Conservation (phyloP, 2,888 invertebrate genomes). For the Eristalis intricaria region DNA sequence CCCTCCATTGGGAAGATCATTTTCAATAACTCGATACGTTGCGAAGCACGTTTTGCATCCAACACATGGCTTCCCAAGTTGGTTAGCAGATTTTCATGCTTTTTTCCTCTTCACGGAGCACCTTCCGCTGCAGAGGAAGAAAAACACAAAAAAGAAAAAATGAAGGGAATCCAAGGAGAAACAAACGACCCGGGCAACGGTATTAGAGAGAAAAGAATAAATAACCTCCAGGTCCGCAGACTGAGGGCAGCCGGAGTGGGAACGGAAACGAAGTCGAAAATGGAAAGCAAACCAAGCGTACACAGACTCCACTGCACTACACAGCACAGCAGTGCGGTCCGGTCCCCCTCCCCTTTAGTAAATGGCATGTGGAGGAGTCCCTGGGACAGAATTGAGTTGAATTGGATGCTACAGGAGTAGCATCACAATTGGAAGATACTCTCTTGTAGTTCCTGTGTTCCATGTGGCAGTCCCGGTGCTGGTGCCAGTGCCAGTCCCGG, state of each 20-base stretch:
- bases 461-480: not conserved
- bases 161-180: slow-evolving; percentile 32
- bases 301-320: slow-evolving; percentile 7
- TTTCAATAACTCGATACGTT: slow-evolving; percentile 66
- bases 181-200: slow-evolving; percentile 63
- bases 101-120: slow-evolving; percentile 53
- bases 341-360: too few species aligned
- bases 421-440: slow-evolving; percentile 64
- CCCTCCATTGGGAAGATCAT: slow-evolving; percentile 31
- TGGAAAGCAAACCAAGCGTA: slow-evolving; percentile 61
- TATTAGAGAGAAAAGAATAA: slow-evolving; percentile 65
- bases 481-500: not conserved
- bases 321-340: slow-evolving; percentile 29
- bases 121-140: slow-evolving; percentile 32
- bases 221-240: slow-evolving; percentile 48
- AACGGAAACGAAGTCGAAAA: slow-evolving; percentile 40
- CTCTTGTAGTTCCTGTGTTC: not conserved
- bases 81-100: slow-evolving; percentile 44
- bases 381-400: slow-evolving; percentile 39
- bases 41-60: slow-evolving; percentile 68
- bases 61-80: slow-evolving; percentile 67
- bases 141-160: not conserved
- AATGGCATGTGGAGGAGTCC: slow-evolving; percentile 67
- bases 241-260: slow-evolving; percentile 14
- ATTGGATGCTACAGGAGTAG: slow-evolving; percentile 51